phyloP scores from a whole-genome alignment of 2,113 vertebrate genomes.

The Phrynosoma blainvillii region DNA sequence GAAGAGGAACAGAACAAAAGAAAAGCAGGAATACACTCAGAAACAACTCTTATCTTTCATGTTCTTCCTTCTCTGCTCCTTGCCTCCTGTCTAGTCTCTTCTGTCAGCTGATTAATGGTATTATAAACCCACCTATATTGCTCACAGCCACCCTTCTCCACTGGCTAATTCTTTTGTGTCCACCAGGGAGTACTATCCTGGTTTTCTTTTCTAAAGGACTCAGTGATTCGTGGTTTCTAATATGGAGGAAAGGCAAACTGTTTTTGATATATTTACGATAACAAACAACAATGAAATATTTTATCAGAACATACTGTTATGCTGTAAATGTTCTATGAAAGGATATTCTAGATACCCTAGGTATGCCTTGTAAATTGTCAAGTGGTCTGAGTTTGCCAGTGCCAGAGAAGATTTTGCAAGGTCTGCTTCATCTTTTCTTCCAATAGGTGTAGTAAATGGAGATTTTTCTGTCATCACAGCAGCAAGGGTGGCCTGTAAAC shows the following conservation, averaged over 20 bases:
- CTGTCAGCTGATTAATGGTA: no score
- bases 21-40: not conserved
- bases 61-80: no score
- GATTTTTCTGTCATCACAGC: slow-evolving; percentile 98
- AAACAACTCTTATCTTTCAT: no score
- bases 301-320: not conserved
- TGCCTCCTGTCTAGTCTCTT: no score
- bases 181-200: no score
- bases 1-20: not conserved
- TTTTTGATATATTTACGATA: not conserved
- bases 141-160: no score
- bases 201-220: no score
- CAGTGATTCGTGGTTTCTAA: not conserved
- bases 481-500: slow-evolving; percentile 90
- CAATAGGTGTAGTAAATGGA: slow-evolving; percentile 94
- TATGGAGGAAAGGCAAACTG: not conserved
- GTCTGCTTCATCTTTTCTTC: slow-evolving; percentile 94
- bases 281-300: not conserved
- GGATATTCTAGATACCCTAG: slow-evolving; percentile 80
- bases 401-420: slow-evolving; percentile 90
- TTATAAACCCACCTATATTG: no score
- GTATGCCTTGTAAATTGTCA: slow-evolving; percentile 94
- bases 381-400: slow-evolving; percentile 91
- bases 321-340: not conserved
- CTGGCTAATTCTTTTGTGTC: no score